Evolutionary conservation across 2,888 invertebrate species (phyloP), one percentile per base, ranked within the genome.

Genomic region (Gortyna flavago): DNA sequence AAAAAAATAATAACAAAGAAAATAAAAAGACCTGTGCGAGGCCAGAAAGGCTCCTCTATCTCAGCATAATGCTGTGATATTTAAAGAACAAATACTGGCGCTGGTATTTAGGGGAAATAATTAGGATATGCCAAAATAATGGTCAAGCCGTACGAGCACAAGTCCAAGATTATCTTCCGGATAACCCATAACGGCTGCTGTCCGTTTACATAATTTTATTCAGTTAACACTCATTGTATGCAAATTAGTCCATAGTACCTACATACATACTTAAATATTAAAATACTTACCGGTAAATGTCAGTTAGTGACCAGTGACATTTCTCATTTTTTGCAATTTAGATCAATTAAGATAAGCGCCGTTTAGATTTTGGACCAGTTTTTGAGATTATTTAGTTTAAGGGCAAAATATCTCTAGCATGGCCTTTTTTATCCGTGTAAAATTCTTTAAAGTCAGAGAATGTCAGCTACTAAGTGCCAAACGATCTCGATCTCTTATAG

Each of bases 321-420:
- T 84, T 84, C 32, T 59, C 0, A n/a, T 61, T 81, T 80, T 75
- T 77, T 83, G 62, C 66, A 76, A 80, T 85, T 72, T 67, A 67
- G 88, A 86, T 86, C 84, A 76, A 84, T 81, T 79, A 65, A 83
- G 88, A 87, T 87, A 85, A 85, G 32, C 8, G n/a, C 25, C 1
- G 69, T 66, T 85, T 76, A 74, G 83, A 82, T 74, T 74, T 29
- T 69, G 72, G 13, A 85, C 75, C 61, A 57, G 83, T 80, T 75
- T 76, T 59, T 67, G 64, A 68, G 59, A 69, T 72, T 72, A 76
- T 62, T 69, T 66, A 3, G 54, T 69, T 66, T 76, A 85, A 83
- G 64, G 85, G 79, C 79, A 85, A 70, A 54, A 62, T 5, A 64
- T 67, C 9, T 78, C 25, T 66, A 62, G 21, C 21, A 44, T 66